Conservation (phyloP, 30 jellyfish, hydroid and myxozoan genomes). For the Clytia hemisphaerica region DNA sequence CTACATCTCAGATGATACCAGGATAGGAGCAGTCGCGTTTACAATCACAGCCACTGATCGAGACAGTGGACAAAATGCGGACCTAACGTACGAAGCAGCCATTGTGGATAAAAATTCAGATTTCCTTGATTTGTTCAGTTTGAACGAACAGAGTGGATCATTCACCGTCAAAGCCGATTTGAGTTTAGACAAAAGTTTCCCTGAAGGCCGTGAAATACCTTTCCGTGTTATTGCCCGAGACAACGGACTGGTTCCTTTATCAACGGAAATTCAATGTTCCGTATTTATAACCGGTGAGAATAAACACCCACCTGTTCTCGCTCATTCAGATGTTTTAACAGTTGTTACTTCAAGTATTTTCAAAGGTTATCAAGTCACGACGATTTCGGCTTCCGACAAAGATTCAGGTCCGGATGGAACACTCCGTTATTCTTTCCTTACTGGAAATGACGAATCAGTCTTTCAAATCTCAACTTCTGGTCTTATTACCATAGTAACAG, state of each 20-base stretch:
- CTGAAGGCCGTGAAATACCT: conserved; percentile 3
- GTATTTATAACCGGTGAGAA: conserved; percentile 37
- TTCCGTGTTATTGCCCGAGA: conserved; percentile 50
- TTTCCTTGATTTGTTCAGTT: conserved; percentile 18
- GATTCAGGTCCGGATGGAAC: conserved; percentile 77
- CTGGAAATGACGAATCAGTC: conserved; percentile 54
- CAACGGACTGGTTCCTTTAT: conserved; percentile 56
- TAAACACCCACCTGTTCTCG: conserved; percentile 53
- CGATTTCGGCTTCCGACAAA: conserved; percentile 76
- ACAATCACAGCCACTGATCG: conserved; percentile 61
- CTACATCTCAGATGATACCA: conserved; percentile 55
- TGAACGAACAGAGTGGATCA: conserved; percentile 33
- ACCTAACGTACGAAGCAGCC: conserved; percentile 16
- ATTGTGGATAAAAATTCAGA: conserved; percentile 17
- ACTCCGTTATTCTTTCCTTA: conserved; percentile 19
- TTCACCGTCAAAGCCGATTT: conserved; percentile 31
- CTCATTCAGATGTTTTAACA: conserved; percentile 41
- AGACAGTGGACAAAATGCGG: conserved; percentile 60
- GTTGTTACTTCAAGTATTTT: conserved; percentile 6
- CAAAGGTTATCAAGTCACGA: background rate
- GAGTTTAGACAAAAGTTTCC: conserved; percentile 43
- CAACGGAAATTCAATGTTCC: conserved; percentile 40
- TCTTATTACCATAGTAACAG: background rate
- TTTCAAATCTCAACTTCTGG: conserved; percentile 49
- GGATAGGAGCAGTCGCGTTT: conserved; percentile 30